Evolutionary conservation across 2,113 vertebrate genomes (phyloP).

Genomic region (Rhea pennata): DNA sequence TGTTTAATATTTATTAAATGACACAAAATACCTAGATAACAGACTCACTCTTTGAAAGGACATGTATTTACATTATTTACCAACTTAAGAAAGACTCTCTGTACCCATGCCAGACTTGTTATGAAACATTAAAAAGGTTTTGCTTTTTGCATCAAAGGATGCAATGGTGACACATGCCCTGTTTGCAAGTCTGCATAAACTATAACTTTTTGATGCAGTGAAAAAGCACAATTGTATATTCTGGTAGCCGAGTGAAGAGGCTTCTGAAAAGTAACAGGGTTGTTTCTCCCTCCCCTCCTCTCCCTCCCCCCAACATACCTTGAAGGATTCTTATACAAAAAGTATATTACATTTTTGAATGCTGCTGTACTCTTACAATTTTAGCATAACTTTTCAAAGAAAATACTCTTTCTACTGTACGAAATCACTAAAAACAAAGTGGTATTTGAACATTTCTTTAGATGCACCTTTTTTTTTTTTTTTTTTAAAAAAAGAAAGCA

Average conservation of each 20-base stretch:
- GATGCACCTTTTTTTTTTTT: slow-evolving; percentile 36
- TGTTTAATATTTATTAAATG: slow-evolving; percentile 83
- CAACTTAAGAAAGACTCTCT: slow-evolving; percentile 78
- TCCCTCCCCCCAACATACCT: slow-evolving; percentile 61
- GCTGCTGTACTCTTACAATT: slow-evolving; percentile 77
- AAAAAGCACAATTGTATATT: slow-evolving; percentile 63
- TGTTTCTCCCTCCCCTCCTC: neutral
- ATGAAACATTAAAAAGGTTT: slow-evolving; percentile 78
- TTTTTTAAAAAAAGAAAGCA: too few relatives aligned
- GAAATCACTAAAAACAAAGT: slow-evolving; percentile 56
- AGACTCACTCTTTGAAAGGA: slow-evolving; percentile 80
- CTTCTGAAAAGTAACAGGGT: slow-evolving; percentile 67
- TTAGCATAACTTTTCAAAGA: slow-evolving; percentile 65
- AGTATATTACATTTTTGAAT: slow-evolving; percentile 79
- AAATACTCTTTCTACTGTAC: slow-evolving; percentile 60
- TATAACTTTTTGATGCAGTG: slow-evolving; percentile 68
- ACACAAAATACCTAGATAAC: slow-evolving; percentile 82
- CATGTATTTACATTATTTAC: slow-evolving; percentile 83
- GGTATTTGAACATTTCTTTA: slow-evolving; percentile 49
- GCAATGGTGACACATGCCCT: slow-evolving; percentile 67
- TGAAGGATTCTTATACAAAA: slow-evolving; percentile 75
- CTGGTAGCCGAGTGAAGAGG: slow-evolving; percentile 66
- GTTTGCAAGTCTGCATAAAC: slow-evolving; percentile 68
- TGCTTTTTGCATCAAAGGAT: slow-evolving; percentile 70
- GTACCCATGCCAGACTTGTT: slow-evolving; percentile 73